Evolutionary conservation across 1,140 invertebrate genomes (phyloP).

Genomic region (Hestina assimilis): DNA sequence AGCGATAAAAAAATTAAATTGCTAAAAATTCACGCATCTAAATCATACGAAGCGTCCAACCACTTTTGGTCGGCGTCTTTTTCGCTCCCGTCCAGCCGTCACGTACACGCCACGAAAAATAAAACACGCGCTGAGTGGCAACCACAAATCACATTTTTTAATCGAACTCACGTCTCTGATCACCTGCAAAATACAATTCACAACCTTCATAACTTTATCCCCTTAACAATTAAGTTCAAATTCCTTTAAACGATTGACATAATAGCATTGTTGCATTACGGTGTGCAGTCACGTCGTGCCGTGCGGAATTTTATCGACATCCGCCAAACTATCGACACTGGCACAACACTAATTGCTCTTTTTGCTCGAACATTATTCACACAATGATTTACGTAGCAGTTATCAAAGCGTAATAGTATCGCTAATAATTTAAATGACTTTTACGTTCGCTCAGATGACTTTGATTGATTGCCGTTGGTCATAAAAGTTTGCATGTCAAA

Average conservation of each 20-base stretch:
- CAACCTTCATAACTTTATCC: background rate
- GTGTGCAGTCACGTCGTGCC: conserved; percentile 64
- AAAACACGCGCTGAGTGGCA: conserved; percentile 64
- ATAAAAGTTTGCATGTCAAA: conserved; percentile 19
- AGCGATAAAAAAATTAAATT: conserved; percentile 24
- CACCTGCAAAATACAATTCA: conserved; percentile 30
- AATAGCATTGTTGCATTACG: conserved; percentile 44
- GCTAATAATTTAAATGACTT: conserved; percentile 64
- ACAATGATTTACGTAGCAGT: conserved; percentile 68
- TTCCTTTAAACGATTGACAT: conserved; percentile 1
- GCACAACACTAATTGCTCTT: conserved; percentile 71
- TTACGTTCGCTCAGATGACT: conserved; percentile 55
- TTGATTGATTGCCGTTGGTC: conserved; percentile 54
- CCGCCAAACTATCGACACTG: conserved; percentile 66
- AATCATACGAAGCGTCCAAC: conserved; percentile 25
- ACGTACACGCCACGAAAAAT: conserved; percentile 68
- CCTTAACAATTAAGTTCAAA: conserved; percentile 25
- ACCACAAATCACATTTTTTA: conserved; percentile 77
- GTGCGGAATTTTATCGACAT: conserved; percentile 70
- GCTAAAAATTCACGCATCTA: conserved; percentile 22
- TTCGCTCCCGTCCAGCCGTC: conserved; percentile 49
- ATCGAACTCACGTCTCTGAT: conserved; percentile 65
- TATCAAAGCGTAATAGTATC: conserved; percentile 51
- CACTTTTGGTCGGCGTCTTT: conserved; percentile 33
- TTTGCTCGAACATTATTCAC: conserved; percentile 58